These are phyloP conservation scores for Caenorhabditis angaria DNA, from an alignment of 2,888 invertebrate genomes.

Conservation along the genomic window DNA sequence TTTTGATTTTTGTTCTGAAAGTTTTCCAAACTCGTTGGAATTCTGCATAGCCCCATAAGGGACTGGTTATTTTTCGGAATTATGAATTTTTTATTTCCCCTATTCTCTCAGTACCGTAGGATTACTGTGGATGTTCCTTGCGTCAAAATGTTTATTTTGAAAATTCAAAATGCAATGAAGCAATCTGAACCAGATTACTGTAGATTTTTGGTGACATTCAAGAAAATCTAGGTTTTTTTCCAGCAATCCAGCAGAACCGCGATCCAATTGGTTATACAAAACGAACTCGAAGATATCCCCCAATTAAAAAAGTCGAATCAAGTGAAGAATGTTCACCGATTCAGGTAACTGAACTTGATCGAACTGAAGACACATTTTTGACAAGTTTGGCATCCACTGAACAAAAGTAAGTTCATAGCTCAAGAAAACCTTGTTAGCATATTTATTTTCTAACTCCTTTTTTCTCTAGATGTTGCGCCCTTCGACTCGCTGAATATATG, in stretches of 20 bases:
- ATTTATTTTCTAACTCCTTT: too few species aligned
- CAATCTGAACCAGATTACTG: too few species aligned
- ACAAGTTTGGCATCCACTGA: constrained; percentile 18
- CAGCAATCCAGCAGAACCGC: constrained; percentile 71
- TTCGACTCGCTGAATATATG: constrained; percentile 44
- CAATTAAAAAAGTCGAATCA: constrained; percentile 48
- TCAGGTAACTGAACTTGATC: constrained; percentile 11
- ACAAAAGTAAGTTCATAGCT: constrained; percentile 12
- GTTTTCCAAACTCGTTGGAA: too few species aligned
- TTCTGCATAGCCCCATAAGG: too few species aligned
- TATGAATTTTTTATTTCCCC: too few species aligned
- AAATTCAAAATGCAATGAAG: too few species aligned
- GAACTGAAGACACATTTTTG: constrained; percentile 27
- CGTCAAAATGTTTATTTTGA: too few species aligned
- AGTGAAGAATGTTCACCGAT: constrained; percentile 50
- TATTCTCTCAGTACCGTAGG: too few species aligned
- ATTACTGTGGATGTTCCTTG: too few species aligned
- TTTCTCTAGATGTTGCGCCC: constrained; percentile 23
- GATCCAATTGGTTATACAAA: constrained; percentile 72
- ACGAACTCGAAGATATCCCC: constrained; percentile 68
- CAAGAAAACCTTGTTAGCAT: not conserved
- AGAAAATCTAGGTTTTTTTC: constrained; percentile 19
- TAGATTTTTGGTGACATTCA: too few species aligned
- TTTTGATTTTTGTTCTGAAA: not conserved
- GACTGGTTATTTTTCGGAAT: too few species aligned